Base-by-base conservation (phyloP, 2,797 vertebrate species). In the Falco concolor region DNA sequence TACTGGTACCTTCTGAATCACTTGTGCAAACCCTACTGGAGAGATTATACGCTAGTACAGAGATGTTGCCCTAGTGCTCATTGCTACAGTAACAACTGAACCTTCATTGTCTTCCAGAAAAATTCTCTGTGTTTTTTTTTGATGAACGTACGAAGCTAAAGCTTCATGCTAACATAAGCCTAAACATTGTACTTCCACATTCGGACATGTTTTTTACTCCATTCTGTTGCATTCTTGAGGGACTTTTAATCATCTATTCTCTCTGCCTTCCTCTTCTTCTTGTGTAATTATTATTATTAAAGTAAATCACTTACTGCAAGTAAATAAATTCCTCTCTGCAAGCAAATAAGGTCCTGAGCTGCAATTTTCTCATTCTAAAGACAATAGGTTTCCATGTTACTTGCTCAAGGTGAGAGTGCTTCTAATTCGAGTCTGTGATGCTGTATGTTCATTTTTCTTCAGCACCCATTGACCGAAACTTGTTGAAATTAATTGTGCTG, bases 401-500 rank as follows among this genome's bases (percentile, higher is more conserved):
- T 88, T 20, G 5, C 34, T 89, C 47, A 44, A 45, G 91, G n/a
- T 76, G 82, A 83, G 61, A 73, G 79, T 75, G 50, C 81, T 84
- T 81, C 57, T 95, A 34, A 63, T 77, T 95, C 75, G 82, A 84
- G 77, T 89, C 80, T 87, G 77, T 75, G 73, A 67, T 0, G 5
- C 44, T 59, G 32, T 67, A n/a, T 70, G 74, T 77, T 93, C 70
- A 1, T 93, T 94, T 96, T 92, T 72, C 86, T 90, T 92, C 77
- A 68, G 36, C 68, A 90, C 76, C 57, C 69, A 3, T 60, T 91
- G 84, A 91, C 85, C 30, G 10, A 88, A 89, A 94, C 91, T 84
- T 86, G 67, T 96, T 97, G 95, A 94, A 95, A 93, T 91, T 91
- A 96, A 97, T 97, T 96, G 85, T 79, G 80, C 87, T 69, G 91